These are phyloP conservation scores for Oophaga pumilio DNA, from an alignment of 2,113 vertebrate species.

Conservation along the genomic window DNA sequence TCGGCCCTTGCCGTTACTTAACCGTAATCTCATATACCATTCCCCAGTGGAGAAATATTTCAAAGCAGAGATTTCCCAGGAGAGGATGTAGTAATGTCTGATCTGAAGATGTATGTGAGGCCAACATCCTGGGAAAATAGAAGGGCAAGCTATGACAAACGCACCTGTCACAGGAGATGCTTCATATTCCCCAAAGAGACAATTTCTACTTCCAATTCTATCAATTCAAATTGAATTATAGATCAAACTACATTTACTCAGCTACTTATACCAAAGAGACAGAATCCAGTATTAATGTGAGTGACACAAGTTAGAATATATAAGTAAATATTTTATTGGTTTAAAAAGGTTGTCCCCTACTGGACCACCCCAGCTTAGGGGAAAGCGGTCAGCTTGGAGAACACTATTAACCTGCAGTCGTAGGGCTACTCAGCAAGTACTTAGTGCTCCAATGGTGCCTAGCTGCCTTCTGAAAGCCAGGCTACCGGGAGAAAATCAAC, in stretches of 20 bases:
- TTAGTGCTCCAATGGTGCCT: no score
- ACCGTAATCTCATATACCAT: not conserved
- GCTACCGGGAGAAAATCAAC: no score
- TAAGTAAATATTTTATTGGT: no score
- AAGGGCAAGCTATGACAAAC: not conserved
- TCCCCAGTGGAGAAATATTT: not conserved
- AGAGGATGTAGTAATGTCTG: conserved; percentile 33
- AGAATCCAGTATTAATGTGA: not conserved
- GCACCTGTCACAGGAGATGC: not conserved
- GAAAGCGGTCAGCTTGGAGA: no score
- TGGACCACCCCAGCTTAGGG: no score
- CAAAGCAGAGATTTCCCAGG: not conserved
- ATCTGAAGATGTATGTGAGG: not conserved
- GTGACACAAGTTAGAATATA: no score
- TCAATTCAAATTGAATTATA: not conserved
- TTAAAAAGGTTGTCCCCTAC: no score
- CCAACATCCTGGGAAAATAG: not conserved
- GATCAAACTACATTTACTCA: not conserved
- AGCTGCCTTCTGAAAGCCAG: no score
- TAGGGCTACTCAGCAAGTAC: no score
- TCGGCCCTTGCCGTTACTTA: not conserved
- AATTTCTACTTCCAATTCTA: not conserved
- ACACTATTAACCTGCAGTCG: no score
- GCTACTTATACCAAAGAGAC: not conserved
- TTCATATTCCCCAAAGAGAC: not conserved